A percentile compares a stretch with the other conserved stretches of the same genome.
Evolutionary conservation across 2,888 invertebrate genomes (phyloP).

Genomic region (Archaeoteleia sp.): DNA sequence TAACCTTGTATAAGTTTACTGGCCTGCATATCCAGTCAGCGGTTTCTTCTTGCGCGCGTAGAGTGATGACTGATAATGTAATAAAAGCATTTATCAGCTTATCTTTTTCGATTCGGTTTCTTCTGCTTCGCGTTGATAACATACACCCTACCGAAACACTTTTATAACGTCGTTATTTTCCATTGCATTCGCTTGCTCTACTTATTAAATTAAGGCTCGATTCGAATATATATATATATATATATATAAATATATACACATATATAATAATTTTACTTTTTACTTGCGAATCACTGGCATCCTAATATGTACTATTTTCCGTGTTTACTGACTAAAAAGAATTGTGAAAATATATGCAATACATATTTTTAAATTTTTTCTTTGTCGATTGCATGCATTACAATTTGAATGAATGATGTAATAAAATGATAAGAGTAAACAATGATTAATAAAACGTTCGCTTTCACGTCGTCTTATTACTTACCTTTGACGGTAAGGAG

Average conservation of each 20-base stretch:
- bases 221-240: no score
- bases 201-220: no score
- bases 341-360: no score
- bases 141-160: no score
- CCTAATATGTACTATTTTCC: no score
- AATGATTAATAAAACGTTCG: slow-evolving; percentile 42
- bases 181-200: no score
- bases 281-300: no score
- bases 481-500: slow-evolving; percentile 41
- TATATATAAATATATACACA: no score
- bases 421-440: slow-evolving; percentile 37
- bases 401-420: slow-evolving; percentile 38
- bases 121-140: slow-evolving; percentile 15
- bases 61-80: slow-evolving; percentile 42
- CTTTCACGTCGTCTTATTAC: slow-evolving; percentile 43
- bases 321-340: no score
- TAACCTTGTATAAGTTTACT: slow-evolving; percentile 42
- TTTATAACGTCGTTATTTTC: no score
- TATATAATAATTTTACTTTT: no score
- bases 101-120: slow-evolving; percentile 32
- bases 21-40: slow-evolving; percentile 41
- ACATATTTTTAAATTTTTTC: no score
- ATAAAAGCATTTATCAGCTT: slow-evolving; percentile 40
- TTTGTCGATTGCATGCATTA: slow-evolving; percentile 7
- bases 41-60: slow-evolving; percentile 33